Percentiles rank a stretch among this genome's conserved stretches.
These are phyloP conservation scores for Corythaixoides concolor DNA, from an alignment of 2,113 vertebrate genomes.

Conservation along the genomic window DNA sequence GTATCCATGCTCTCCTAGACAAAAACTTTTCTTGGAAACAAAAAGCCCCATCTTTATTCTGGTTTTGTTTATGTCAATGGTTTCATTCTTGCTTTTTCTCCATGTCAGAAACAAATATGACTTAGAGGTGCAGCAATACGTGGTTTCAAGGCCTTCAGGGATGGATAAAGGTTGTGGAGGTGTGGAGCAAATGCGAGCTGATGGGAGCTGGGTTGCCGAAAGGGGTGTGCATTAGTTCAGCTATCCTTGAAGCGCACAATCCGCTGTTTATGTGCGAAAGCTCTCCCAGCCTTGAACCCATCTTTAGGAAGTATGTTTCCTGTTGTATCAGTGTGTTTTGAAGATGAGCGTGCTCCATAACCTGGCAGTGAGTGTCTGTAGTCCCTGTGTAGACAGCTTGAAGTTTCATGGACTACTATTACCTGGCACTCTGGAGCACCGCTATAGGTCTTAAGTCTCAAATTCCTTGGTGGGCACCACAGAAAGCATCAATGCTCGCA, in stretches of 20 bases:
- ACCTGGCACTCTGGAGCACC: neutral
- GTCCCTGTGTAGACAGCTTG: neutral
- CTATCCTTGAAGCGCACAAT: rapidly evolving
- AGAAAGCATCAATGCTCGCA: neutral
- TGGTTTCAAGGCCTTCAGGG: neutral
- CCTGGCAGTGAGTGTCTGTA: neutral
- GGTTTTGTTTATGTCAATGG: neutral
- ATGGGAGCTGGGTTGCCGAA: neutral
- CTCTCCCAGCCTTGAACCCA: neutral
- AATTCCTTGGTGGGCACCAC: neutral
- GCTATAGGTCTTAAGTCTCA: neutral
- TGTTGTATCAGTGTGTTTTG: neutral
- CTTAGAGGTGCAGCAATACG: neutral
- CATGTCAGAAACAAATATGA: neutral
- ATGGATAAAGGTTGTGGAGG: neutral
- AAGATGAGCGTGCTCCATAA: neutral
- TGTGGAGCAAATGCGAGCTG: neutral
- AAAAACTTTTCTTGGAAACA: neutral
- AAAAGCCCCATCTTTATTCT: neutral
- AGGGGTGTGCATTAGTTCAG: neutral
- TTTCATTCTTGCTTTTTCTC: neutral
- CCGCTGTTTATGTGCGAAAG: neutral
- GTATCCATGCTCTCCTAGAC: neutral
- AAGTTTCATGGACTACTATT: neutral
- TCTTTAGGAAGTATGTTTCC: neutral